A percentile compares a stretch with the other conserved stretches of the same genome.
These are phyloP conservation scores for Periplaneta americana DNA, from an alignment of 1,140 invertebrate genomes.

Conservation along the genomic window DNA sequence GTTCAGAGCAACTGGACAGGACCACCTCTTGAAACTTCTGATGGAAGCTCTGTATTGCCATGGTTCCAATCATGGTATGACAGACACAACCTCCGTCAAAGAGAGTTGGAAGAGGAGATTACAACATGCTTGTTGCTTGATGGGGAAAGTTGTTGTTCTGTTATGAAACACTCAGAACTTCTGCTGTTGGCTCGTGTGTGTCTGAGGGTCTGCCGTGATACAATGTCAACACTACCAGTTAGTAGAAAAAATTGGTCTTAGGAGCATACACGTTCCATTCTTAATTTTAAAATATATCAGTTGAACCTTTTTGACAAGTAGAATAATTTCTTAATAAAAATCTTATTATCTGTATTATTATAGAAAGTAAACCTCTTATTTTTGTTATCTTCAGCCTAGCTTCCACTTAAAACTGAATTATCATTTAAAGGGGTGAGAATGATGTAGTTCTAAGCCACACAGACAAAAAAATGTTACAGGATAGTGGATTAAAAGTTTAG, in stretches of 20 bases:
- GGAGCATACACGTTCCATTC: too few relatives aligned
- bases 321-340: too few relatives aligned
- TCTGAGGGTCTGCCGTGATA: not conserved
- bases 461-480: too few relatives aligned
- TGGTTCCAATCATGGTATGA: constrained; percentile 3
- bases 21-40: not conserved
- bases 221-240: not conserved
- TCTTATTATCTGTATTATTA: too few relatives aligned
- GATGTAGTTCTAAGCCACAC: too few relatives aligned
- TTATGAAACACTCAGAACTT: not conserved
- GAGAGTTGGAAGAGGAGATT: not conserved
- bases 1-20: constrained; percentile 14
- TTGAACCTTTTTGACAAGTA: too few relatives aligned
- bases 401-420: too few relatives aligned
- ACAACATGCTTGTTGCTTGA: not conserved
- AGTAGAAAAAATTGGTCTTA: not conserved
- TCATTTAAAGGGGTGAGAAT: too few relatives aligned
- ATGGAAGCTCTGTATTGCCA: not conserved
- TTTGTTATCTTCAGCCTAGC: too few relatives aligned
- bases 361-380: too few relatives aligned
- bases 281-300: too few relatives aligned
- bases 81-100: not conserved
- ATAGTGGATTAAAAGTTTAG: too few relatives aligned
- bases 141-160: not conserved
- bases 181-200: not conserved